Evolutionary conservation across 1,140 invertebrate genomes (phyloP).

Genomic region (Drosophila truncata): DNA sequence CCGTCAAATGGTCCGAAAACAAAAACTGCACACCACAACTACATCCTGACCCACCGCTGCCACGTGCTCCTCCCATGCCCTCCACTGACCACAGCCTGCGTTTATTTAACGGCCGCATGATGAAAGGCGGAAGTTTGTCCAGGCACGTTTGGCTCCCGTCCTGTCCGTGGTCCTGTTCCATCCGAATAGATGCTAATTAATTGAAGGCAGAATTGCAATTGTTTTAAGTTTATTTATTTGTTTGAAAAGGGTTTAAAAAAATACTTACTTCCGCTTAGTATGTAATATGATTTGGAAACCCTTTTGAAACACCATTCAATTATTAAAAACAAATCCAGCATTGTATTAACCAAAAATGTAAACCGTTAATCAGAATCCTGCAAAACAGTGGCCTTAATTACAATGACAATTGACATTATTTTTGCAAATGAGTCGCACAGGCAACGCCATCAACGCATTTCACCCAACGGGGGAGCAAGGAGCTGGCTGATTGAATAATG

Average conservation of each 20-base stretch:
- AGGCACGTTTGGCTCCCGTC: conserved; percentile 57
- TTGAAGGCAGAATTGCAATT: conserved; percentile 57
- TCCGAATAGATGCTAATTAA: conserved; percentile 71
- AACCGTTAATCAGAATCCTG: conserved; percentile 63
- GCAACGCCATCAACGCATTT: neutral
- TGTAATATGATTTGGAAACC: too few species aligned
- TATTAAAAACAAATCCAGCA: too few species aligned
- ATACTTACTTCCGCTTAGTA: too few species aligned
- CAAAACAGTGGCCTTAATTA: conserved; percentile 59
- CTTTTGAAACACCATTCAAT: too few species aligned
- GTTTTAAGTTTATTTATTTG: conserved; percentile 12
- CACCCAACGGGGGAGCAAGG: conserved; percentile 21
- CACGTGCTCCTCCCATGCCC: conserved; percentile 3
- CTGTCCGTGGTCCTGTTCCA: conserved; percentile 9
- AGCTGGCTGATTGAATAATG: conserved; percentile 70
- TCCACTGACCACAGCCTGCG: conserved; percentile 45
- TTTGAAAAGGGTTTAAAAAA: neutral
- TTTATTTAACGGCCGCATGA: conserved; percentile 61
- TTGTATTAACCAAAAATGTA: neutral
- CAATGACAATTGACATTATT: conserved; percentile 43
- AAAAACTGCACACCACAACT: conserved; percentile 69
- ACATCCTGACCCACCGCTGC: conserved; percentile 24
- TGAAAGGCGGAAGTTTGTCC: conserved; percentile 66
- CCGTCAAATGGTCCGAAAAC: conserved; percentile 76
- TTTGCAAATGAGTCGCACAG: conserved; percentile 14